A percentile compares a stretch with the other conserved stretches of the same genome.
phyloP scores from a whole-genome alignment of 1,140 invertebrate genomes.

The Vollenhovia emeryi region DNA sequence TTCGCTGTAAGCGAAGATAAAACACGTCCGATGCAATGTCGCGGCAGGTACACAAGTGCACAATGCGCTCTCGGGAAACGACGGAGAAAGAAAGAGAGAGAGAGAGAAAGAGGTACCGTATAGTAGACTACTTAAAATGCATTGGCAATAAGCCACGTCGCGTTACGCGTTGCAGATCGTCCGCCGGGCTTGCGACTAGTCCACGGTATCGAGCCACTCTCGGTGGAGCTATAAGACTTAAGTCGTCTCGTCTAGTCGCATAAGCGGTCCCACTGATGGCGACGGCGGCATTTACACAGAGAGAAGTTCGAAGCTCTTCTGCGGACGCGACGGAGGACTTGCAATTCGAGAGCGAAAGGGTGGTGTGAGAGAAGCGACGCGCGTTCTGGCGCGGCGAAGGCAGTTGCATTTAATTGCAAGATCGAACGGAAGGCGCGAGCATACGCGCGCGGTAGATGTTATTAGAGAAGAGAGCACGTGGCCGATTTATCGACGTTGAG shows the following conservation, averaged over 20 bases:
- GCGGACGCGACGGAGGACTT: neutral
- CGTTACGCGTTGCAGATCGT: slow-evolving; percentile 78
- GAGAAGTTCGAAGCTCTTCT: neutral
- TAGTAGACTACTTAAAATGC: slow-evolving; percentile 83
- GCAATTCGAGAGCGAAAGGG: neutral
- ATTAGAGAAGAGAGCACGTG: neutral
- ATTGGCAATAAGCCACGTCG: slow-evolving; percentile 84
- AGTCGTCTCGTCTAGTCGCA: slow-evolving; percentile 73
- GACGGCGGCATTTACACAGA: slow-evolving; percentile 49
- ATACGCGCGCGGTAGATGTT: neutral
- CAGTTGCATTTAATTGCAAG: slow-evolving; percentile 9
- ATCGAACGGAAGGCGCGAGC: neutral
- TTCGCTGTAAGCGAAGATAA: slow-evolving; percentile 39
- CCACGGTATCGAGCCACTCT: slow-evolving; percentile 72
- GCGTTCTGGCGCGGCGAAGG: neutral
- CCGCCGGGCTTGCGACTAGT: slow-evolving; percentile 70
- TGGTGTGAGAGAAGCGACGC: neutral
- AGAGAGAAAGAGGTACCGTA: slow-evolving; percentile 66
- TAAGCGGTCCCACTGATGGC: slow-evolving; percentile 53
- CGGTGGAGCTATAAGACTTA: slow-evolving; percentile 66
- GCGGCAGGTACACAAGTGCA: slow-evolving; percentile 69
- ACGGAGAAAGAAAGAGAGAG: neutral
- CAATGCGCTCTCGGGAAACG: slow-evolving; percentile 58
- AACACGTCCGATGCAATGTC: slow-evolving; percentile 58
- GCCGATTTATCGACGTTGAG: neutral